Evolutionary conservation across 2,888 invertebrate genomes (phyloP).

Genomic region (Keiferia lycopersicella): DNA sequence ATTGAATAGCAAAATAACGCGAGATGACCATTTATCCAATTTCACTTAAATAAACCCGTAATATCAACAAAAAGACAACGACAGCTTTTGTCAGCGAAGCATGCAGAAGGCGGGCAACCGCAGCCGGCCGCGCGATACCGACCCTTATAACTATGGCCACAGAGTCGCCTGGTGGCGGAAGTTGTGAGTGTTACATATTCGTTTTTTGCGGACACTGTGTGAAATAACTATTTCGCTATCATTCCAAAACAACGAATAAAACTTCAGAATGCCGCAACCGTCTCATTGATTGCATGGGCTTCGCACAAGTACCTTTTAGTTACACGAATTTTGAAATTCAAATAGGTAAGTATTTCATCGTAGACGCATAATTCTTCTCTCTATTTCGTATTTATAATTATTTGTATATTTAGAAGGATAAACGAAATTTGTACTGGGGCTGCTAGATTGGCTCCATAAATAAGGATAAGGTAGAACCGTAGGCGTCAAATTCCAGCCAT

Average conservation of each 20-base stretch:
- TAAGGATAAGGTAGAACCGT: slow-evolving; percentile 43
- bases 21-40: slow-evolving; percentile 80
- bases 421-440: neutral
- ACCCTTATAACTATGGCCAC: slow-evolving; percentile 46
- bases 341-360: neutral
- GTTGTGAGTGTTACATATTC: slow-evolving; percentile 42
- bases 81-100: slow-evolving; percentile 55
- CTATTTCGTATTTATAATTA: neutral
- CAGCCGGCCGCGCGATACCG: slow-evolving; percentile 42
- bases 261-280: slow-evolving; percentile 61
- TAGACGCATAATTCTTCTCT: neutral
- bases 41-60: slow-evolving; percentile 80
- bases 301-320: neutral
- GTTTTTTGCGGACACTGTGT: slow-evolving; percentile 55
- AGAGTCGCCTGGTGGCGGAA: slow-evolving; percentile 45
- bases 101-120: slow-evolving; percentile 48
- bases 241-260: slow-evolving; percentile 65
- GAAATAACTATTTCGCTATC: slow-evolving; percentile 67
- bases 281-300: slow-evolving; percentile 42
- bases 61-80: slow-evolving; percentile 75
- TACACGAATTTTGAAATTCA: neutral
- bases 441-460: slow-evolving; percentile 48
- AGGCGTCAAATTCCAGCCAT: slow-evolving; percentile 57
- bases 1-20: slow-evolving; percentile 71
- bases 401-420: slow-evolving; percentile 17